Evolutionary conservation across 2,888 invertebrate genomes (phyloP).

Genomic region (Drosophila lutescens): DNA sequence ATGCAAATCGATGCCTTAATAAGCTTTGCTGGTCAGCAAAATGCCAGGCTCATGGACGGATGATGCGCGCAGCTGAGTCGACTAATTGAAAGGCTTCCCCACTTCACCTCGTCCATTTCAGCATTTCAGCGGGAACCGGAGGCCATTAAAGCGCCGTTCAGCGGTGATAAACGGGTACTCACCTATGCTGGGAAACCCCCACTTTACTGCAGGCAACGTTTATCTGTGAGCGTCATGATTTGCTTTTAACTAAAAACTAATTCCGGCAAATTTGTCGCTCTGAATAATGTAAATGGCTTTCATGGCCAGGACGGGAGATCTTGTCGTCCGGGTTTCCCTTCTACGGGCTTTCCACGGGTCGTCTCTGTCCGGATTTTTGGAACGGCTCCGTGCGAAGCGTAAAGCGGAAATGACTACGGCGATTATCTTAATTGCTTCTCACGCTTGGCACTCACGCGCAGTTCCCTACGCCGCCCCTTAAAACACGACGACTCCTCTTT

Average conservation of each 20-base stretch:
- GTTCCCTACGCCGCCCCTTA: background rate
- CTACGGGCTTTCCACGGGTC: background rate
- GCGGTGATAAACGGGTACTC: conserved; percentile 40
- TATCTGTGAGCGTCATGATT: conserved; percentile 69
- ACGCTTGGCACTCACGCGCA: conserved; percentile 50
- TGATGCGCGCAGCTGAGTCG: conserved; percentile 13
- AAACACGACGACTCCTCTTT: background rate
- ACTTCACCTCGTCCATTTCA: background rate
- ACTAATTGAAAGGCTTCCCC: conserved; percentile 45
- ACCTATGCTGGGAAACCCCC: conserved; percentile 8
- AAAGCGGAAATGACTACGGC: conserved; percentile 74
- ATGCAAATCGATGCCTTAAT: conserved; percentile 43
- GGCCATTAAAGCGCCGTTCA: conserved; percentile 48
- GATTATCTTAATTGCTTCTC: conserved; percentile 80
- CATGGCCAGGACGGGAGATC: background rate
- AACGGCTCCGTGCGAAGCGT: conserved; percentile 52
- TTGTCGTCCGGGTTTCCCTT: background rate
- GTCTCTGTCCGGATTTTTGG: conserved; percentile 21
- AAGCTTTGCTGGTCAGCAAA: conserved; percentile 16
- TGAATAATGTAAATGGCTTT: conserved; percentile 66
- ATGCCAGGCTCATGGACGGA: background rate
- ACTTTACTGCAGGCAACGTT: conserved; percentile 13
- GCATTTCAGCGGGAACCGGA: background rate
- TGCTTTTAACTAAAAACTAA: conserved; percentile 79
- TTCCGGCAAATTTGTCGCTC: conserved; percentile 71